Base-by-base conservation (phyloP, 92 coral and sea anemone genomes). In the Paragorgia papillata region DNA sequence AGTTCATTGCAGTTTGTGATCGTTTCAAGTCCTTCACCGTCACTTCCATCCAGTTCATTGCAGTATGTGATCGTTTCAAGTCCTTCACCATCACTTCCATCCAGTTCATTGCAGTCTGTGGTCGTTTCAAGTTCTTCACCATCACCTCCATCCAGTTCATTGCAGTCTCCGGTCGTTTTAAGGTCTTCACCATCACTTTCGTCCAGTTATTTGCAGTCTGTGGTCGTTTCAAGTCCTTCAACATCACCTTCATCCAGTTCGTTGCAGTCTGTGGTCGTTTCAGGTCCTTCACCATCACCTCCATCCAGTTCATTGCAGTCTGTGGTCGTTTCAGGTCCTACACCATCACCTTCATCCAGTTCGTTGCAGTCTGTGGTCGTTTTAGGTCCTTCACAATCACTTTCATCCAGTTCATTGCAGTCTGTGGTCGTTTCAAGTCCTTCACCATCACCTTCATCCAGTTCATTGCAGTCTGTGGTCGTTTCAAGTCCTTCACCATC, bases 51-150 rank as follows among this genome's bases (percentile, higher is more conserved):
- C 43, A 37, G 43, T 37, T 46, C 53, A 46, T 9, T 7, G 2
- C 53, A 46, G 53, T 46, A 9, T 46, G n/a, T 29, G 22, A n/a
- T 76, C 24, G 22, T 35, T 24, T 30, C 49, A 6, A 76, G 70
- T 46, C 60, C 81, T 25, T 39, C 26, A 54, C 27, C 79, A 20
- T 49, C 27, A 8, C 4, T 10, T n/a, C n/a, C n/a, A n/a, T n/a
- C n/a, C n/a, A 37, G 43, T 12, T 37, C 43, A 5, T 21, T 70
- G 60, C 49, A 44, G 34, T 43, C 40, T 46, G 12, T 37, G 5
- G 12, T 37, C 12, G 5, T 12, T 37, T 30, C 1, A 27, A 73
- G 46, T 73, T 26, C 81, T 6, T 13, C 81, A 76, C 33, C 18
- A 5, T 20, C 18, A n/a, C 13, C 18, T 18, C 21, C 25, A 30